Evolutionary conservation across 2,797 vertebrate genomes (phyloP).

Genomic region (Coregonus sp.): DNA sequence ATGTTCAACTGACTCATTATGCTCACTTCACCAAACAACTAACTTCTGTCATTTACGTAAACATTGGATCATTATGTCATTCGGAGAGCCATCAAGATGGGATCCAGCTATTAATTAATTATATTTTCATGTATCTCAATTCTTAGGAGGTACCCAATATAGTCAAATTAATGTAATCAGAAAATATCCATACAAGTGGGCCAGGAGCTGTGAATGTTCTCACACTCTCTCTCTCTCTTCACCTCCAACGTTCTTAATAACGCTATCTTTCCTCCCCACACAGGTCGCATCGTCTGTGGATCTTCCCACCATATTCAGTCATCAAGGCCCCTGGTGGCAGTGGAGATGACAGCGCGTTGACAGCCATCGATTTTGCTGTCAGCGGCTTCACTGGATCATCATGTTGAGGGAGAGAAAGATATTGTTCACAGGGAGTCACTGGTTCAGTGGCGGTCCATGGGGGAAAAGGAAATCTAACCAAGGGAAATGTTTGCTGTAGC

Average conservation of each 20-base stretch:
- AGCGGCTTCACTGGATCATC: constrained; percentile 48
- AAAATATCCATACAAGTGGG: constrained; percentile 1
- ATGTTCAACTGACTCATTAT: too few species aligned
- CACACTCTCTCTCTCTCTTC: constrained; percentile 19
- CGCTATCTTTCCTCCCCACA: not conserved
- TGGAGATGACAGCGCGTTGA: constrained; percentile 55
- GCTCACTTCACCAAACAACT: too few species aligned
- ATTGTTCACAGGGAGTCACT: not conserved
- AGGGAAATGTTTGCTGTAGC: not conserved
- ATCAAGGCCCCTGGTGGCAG: constrained; percentile 38
- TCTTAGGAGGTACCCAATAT: not conserved
- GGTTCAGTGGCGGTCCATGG: constrained; percentile 36
- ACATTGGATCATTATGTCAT: too few species aligned
- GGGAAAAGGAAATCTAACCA: constrained; percentile 10
- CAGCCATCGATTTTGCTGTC: constrained; percentile 71
- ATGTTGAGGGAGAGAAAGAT: constrained; percentile 25
- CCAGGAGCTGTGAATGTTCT: constrained; percentile 23
- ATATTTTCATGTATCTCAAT: not conserved
- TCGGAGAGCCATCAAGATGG: not conserved
- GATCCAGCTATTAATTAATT: not conserved
- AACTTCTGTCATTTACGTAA: too few species aligned
- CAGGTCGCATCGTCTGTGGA: constrained; percentile 27
- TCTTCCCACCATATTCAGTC: constrained; percentile 35
- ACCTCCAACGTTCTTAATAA: constrained; percentile 20
- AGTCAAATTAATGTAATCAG: constrained; percentile 1